Percentiles rank a stretch among this genome's conserved stretches.
Evolutionary conservation across 2,113 vertebrate species (phyloP).

Genomic region (Thalassoma bifasciatum): DNA sequence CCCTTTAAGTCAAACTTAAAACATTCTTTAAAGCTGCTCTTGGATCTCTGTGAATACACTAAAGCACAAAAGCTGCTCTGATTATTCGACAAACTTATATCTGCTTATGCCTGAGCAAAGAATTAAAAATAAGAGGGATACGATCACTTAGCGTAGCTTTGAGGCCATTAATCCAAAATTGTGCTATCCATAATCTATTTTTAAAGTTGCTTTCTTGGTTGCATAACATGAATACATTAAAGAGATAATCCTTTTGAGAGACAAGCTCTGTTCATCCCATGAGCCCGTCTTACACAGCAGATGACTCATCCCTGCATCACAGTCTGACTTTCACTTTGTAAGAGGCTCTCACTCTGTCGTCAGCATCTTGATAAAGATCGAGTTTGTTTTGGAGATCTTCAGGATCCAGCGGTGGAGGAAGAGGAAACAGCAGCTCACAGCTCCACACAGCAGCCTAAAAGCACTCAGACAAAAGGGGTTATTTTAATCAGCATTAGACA

Average conservation of each 20-base stretch:
- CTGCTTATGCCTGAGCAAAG: neutral
- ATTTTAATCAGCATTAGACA: slow-evolving; percentile 37
- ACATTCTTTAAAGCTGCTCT: slow-evolving; percentile 62
- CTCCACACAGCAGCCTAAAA: slow-evolving; percentile 87
- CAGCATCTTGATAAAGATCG: slow-evolving; percentile 82
- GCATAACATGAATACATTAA: neutral
- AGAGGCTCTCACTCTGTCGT: slow-evolving; percentile 84
- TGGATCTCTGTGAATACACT: neutral
- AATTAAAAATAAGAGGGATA: slow-evolving; percentile 27
- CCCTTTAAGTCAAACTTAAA: no score
- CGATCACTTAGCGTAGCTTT: neutral
- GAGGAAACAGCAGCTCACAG: slow-evolving; percentile 87
- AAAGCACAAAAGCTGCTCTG: slow-evolving; percentile 8
- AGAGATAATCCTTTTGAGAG: neutral
- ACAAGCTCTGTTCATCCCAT: neutral
- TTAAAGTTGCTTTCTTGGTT: neutral
- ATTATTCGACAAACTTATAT: neutral
- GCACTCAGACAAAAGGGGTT: neutral
- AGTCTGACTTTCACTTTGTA: neutral
- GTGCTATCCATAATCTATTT: neutral
- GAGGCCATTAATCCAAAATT: neutral
- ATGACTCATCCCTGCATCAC: slow-evolving; percentile 39
- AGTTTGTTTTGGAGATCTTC: slow-evolving; percentile 79
- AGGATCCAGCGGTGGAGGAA: slow-evolving; percentile 89
- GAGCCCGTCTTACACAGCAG: neutral